Percentiles rank a stretch among this genome's conserved stretches.
Evolutionary conservation across 1,140 invertebrate genomes (phyloP).

Genomic region (Drosophila kurseongensis): DNA sequence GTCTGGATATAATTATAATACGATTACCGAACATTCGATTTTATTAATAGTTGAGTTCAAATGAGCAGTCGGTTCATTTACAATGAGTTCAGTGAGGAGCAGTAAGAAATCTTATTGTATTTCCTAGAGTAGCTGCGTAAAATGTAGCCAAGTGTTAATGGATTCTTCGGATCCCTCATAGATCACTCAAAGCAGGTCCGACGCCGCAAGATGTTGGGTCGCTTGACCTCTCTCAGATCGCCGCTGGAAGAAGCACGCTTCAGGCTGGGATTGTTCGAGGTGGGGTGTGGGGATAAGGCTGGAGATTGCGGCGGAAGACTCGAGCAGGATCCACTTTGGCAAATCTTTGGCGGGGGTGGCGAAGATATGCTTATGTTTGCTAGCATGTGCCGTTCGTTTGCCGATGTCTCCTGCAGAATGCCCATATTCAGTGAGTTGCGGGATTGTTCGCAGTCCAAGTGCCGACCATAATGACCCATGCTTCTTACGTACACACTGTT

Average conservation of each 20-base stretch:
- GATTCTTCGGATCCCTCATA: not conserved
- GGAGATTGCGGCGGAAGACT: not conserved
- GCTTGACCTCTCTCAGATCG: constrained; percentile 30
- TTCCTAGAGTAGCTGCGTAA: constrained; percentile 21
- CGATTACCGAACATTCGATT: not conserved
- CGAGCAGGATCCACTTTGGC: constrained; percentile 15
- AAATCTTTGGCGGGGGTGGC: constrained; percentile 13
- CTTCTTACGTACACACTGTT: constrained; percentile 47
- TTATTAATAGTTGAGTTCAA: not conserved
- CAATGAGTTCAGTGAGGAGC: constrained; percentile 8
- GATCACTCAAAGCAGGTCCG: constrained; percentile 37
- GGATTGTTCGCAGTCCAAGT: constrained; percentile 8
- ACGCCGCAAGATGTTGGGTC: constrained; percentile 56
- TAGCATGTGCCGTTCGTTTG: not conserved
- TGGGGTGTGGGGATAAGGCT: not conserved
- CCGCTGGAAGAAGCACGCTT: constrained; percentile 42
- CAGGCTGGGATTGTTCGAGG: not conserved
- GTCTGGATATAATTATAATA: no score
- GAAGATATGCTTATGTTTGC: constrained; percentile 22
- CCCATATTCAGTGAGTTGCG: not conserved
- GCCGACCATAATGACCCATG: constrained; percentile 37
- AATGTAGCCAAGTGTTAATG: constrained; percentile 13
- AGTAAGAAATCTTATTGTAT: constrained; percentile 1
- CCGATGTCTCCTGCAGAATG: constrained; percentile 2
- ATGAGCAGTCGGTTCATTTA: constrained; percentile 30